A percentile compares a stretch with the other conserved stretches of the same genome.
These are phyloP conservation scores for Phenganax subtilis DNA, from an alignment of 92 coral and sea anemone species.

Conservation along the genomic window DNA sequence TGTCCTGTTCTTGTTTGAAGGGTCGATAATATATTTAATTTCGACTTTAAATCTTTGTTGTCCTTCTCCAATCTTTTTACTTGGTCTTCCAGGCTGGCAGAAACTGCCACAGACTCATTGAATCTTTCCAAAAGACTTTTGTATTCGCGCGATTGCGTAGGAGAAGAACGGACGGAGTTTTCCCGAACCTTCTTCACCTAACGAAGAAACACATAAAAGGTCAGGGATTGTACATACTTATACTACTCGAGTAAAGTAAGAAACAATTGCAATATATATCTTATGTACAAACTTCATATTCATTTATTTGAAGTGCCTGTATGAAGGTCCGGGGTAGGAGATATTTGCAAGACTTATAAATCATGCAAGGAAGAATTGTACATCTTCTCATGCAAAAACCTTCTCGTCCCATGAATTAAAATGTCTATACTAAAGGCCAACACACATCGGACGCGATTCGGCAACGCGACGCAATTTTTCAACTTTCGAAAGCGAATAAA, in stretches of 20 bases:
- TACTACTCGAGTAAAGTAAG: too few relatives aligned
- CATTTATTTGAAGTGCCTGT: too few relatives aligned
- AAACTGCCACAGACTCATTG: constrained; percentile 30
- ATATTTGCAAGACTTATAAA: too few relatives aligned
- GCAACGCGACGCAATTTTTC: too few relatives aligned
- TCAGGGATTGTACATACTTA: too few relatives aligned
- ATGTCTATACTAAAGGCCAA: too few relatives aligned
- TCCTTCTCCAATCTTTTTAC: constrained; percentile 50
- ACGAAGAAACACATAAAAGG: neutral
- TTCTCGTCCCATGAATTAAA: too few relatives aligned
- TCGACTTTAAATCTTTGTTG: constrained; percentile 46
- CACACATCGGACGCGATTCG: too few relatives aligned
- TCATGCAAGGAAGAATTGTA: too few relatives aligned
- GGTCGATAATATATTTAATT: constrained; percentile 30
- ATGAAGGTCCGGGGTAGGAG: too few relatives aligned
- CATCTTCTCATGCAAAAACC: too few relatives aligned
- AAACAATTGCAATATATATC: neutral
- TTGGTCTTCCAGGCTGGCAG: constrained; percentile 50
- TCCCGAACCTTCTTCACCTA: constrained; percentile 18
- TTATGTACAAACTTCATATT: neutral
- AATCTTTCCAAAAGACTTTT: constrained; percentile 21
- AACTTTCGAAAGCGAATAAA: too few relatives aligned
- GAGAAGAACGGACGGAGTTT: neutral
- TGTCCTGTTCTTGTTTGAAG: neutral
- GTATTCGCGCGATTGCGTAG: neutral